Evolutionary conservation across 1,140 invertebrate species (phyloP).

Genomic region (Tetramorium alpestre): DNA sequence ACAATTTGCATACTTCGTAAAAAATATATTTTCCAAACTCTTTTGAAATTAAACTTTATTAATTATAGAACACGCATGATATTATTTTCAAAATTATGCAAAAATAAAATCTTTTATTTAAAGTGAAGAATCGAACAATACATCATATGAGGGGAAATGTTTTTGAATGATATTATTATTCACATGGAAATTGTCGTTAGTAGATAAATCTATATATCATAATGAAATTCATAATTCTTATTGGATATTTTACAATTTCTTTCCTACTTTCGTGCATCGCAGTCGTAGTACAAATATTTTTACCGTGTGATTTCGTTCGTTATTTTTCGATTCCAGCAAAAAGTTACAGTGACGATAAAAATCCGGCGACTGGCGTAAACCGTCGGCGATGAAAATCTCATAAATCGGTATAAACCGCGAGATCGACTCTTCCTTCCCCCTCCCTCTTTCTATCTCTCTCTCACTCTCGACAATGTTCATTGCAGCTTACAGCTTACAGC

Average conservation of each 20-base stretch:
- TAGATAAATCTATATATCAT: not conserved
- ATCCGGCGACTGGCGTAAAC: constrained; percentile 22
- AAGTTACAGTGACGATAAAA: constrained; percentile 14
- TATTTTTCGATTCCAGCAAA: not conserved
- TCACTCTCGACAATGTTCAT: constrained; percentile 12
- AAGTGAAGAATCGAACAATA: constrained; percentile 9
- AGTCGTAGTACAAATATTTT: not conserved
- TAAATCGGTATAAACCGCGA: constrained; percentile 37
- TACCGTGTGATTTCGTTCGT: not conserved
- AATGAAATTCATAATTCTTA: not conserved
- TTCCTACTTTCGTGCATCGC: not conserved
- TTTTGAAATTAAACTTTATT: constrained; percentile 35
- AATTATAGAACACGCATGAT: not conserved
- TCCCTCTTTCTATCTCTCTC: not conserved
- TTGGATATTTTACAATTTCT: not conserved
- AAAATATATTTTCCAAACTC: not conserved
- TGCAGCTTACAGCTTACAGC: constrained; percentile 17
- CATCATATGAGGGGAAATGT: not conserved
- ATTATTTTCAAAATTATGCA: constrained; percentile 4
- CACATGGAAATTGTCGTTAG: not conserved
- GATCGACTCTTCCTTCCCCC: not conserved
- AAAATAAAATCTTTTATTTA: constrained; percentile 18
- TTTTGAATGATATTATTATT: not conserved
- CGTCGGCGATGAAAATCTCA: constrained; percentile 24
- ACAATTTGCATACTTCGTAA: constrained; percentile 28